These are phyloP conservation scores for Pithys albifrons DNA, from an alignment of 2,113 vertebrate species.

Conservation along the genomic window DNA sequence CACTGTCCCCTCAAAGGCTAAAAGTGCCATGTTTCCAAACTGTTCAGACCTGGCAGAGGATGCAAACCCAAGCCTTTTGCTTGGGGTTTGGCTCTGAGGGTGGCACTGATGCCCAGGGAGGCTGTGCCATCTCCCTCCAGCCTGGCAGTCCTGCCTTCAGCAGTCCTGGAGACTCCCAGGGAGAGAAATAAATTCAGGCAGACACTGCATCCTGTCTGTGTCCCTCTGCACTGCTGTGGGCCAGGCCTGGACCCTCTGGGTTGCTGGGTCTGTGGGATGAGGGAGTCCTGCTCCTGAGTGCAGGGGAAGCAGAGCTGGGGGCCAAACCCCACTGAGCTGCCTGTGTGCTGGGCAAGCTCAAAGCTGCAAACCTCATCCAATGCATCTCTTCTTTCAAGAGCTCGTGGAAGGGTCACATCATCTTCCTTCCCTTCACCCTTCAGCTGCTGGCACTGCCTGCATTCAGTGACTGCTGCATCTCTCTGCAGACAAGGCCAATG, in stretches of 20 bases:
- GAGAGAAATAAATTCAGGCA: background rate
- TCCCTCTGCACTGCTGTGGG: too few species aligned
- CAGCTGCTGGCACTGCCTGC: background rate
- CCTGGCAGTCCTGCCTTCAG: background rate
- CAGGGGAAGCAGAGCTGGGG: background rate
- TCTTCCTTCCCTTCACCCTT: background rate
- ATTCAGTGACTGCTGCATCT: background rate
- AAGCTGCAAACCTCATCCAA: background rate
- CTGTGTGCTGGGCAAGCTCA: background rate
- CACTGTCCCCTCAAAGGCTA: background rate
- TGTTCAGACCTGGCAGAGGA: background rate
- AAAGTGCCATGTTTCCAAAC: background rate
- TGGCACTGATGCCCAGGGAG: background rate
- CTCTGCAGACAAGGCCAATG: background rate
- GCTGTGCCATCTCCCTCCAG: background rate
- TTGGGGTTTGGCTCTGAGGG: background rate
- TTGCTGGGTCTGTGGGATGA: background rate
- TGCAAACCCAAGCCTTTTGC: background rate
- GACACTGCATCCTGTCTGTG: background rate
- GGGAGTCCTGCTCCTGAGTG: fast-evolving
- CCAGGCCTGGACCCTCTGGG: background rate
- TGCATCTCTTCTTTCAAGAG: background rate
- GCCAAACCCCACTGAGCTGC: background rate
- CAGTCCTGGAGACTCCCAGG: background rate
- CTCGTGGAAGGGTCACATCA: background rate